phyloP scores from a whole-genome alignment of 2,113 vertebrate genomes.

The Tyrannus savana region DNA sequence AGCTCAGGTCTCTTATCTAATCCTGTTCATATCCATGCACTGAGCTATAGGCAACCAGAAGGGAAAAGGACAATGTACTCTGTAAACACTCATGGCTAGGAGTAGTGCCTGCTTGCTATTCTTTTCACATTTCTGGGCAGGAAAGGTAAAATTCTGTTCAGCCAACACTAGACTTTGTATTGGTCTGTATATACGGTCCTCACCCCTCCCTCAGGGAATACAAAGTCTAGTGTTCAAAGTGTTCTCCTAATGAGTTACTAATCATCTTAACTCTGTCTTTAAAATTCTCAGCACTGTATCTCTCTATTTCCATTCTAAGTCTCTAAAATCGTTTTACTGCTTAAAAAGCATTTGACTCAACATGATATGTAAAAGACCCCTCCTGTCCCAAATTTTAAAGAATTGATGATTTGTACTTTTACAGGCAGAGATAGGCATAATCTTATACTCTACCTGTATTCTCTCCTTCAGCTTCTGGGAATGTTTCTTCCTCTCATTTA shows the following conservation, averaged over 20 bases:
- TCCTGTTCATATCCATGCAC: neutral
- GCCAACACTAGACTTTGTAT: neutral
- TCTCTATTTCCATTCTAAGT: neutral
- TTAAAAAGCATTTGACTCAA: neutral
- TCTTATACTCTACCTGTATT: constrained; percentile 81
- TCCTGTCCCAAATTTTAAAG: neutral
- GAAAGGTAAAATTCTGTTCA: neutral
- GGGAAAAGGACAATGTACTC: neutral
- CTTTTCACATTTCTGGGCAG: neutral
- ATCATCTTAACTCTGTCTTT: neutral
- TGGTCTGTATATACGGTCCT: neutral
- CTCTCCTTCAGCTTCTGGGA: constrained; percentile 87
- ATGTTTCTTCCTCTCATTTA: constrained; percentile 85
- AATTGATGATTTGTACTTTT: neutral
- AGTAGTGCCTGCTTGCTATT: neutral
- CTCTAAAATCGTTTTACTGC: neutral
- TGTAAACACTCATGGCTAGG: neutral
- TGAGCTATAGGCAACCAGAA: neutral
- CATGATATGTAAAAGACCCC: neutral
- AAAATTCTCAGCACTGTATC: neutral
- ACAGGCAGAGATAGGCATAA: neutral
- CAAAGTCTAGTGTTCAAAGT: neutral
- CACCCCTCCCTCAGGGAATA: neutral
- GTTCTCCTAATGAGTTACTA: neutral
- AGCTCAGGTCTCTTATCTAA: neutral